A percentile compares a stretch with the other conserved stretches of the same genome.
These are phyloP conservation scores for Forpus xanthops DNA, from an alignment of 2,797 vertebrate genomes.

Conservation along the genomic window DNA sequence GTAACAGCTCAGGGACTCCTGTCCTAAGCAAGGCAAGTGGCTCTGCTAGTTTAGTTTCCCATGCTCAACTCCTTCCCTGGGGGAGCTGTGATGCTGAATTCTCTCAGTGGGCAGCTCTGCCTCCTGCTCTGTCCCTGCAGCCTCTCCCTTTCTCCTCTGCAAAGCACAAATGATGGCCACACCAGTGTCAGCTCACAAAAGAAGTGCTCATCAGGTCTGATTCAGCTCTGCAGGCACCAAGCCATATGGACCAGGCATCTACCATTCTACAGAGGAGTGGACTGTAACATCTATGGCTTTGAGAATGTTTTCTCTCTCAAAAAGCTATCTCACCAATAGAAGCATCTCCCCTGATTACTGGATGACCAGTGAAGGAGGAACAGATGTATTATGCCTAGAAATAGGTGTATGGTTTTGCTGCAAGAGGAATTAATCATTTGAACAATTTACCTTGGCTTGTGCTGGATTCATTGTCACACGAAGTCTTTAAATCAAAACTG, in stretches of 20 bases:
- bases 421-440: neutral
- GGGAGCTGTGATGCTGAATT: neutral
- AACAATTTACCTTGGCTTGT: neutral
- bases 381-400: neutral
- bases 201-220: neutral
- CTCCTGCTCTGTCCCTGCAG: neutral
- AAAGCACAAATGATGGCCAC: neutral
- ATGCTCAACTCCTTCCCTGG: neutral
- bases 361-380: neutral
- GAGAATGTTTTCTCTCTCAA: neutral
- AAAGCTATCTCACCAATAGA: neutral
- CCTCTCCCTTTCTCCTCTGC: neutral
- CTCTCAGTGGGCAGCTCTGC: neutral
- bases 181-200: neutral
- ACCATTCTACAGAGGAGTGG: neutral
- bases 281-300: neutral
- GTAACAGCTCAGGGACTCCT: neutral
- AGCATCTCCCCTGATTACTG: neutral
- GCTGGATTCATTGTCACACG: neutral
- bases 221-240: neutral
- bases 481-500: neutral
- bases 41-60: neutral
- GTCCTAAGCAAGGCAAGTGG: neutral
- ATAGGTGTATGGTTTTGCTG: rapidly evolving
- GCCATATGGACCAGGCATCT: neutral